Evolutionary conservation across 2,888 invertebrate genomes (phyloP).

Genomic region (Didymodactylos carnosus): DNA sequence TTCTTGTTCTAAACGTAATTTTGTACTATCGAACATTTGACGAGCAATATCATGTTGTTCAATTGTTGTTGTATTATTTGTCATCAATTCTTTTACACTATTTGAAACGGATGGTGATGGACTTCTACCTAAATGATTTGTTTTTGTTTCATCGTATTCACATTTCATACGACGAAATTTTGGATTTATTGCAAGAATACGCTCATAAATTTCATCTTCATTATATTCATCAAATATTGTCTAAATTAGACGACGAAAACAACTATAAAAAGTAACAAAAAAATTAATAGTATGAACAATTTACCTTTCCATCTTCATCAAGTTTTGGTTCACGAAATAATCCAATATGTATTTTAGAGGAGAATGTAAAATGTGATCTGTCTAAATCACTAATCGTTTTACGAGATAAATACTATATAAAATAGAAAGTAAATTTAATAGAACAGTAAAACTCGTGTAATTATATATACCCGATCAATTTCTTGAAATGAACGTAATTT

Average conservation of each 20-base stretch:
- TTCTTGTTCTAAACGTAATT: neutral
- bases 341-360: neutral
- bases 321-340: neutral
- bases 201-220: neutral
- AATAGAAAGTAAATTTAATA: neutral
- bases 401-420: neutral
- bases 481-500: constrained; percentile 45
- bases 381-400: neutral
- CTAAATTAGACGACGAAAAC: neutral
- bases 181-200: neutral
- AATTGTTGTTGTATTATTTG: neutral
- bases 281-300: neutral
- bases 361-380: neutral
- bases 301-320: neutral
- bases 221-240: neutral
- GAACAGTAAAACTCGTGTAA: neutral
- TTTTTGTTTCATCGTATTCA: neutral
- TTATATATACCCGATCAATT: constrained; percentile 32
- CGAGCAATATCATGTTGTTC: neutral
- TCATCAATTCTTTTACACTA: no score
- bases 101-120: neutral
- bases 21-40: neutral
- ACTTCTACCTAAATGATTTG: neutral
- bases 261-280: neutral
- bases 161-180: neutral